Base-by-base conservation (phyloP, 2,797 vertebrate species). In the Austrolebias charrua region DNA sequence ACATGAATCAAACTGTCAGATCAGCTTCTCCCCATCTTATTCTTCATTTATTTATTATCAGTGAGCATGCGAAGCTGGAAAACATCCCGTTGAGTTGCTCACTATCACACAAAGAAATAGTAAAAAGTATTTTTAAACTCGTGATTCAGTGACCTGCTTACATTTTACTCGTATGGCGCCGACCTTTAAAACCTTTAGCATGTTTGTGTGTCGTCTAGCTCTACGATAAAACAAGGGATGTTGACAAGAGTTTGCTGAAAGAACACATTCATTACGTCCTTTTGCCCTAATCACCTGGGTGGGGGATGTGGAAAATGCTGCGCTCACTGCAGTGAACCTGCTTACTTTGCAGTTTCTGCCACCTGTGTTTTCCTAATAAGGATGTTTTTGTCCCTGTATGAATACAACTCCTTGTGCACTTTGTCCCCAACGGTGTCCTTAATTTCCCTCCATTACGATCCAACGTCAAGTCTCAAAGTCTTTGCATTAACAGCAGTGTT, bases 281-380 rank as follows among this genome's bases (percentile, higher is more conserved):
- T 54, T 19, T 29, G 9, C 14, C 16, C 6, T 31, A 47, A 47
- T 54, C 2, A 9, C 7, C 3, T 43, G 8, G n/a, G 14, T 43
- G 2, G 4, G 40, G 35, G 46, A 6, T 42, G 15, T 47, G 31
- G 42, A 59, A 59, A 52, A 54, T 20, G 29, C 48, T 18, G 55
- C 2, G 2, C 40, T 67, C 58, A 15, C n/a, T n/a, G n/a, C 43
- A 40, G 33, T 18, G 12, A n/a, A 46, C 19, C n/a, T 45, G 42
- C 55, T 67, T 31, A 46, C 33, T 42, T 24, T 54, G 57, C 50
- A 54, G 42, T 54, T 11, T 9, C 18, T 47, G 42, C 49, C 42
- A 29, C 40, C 18, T 58, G 55, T 19, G 63, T 58, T 51, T 57
- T 45, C 28, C 18, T 59, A 58, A 59, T 24, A 42, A 53, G 55